Percentiles rank a stretch among this genome's conserved stretches.
These are phyloP conservation scores for Rhynchotus rufescens DNA, from an alignment of 2,797 vertebrate genomes.

Conservation along the genomic window DNA sequence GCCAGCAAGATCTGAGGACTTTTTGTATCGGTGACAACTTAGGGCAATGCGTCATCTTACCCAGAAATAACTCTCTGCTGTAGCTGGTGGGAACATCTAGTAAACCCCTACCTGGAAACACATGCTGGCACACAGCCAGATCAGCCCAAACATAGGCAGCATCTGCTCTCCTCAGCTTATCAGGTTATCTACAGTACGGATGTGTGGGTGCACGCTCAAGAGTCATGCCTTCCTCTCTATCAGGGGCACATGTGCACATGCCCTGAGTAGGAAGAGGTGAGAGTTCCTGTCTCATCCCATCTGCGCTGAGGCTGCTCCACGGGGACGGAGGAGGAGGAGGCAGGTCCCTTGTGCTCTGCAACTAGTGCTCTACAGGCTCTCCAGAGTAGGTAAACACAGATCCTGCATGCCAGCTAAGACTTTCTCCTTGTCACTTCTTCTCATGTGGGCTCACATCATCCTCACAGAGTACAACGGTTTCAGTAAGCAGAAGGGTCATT, in stretches of 20 bases:
- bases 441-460: not conserved
- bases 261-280: not conserved
- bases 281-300: not conserved
- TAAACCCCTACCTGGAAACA: not conserved
- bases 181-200: accelerated
- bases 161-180: not conserved
- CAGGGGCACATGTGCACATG: not conserved
- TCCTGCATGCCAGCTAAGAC: not conserved
- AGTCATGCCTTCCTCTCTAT: not conserved
- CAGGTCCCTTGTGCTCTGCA: not conserved
- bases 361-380: not conserved
- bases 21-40: not conserved
- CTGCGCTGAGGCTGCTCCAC: not conserved
- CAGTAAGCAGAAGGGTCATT: not conserved
- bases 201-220: not conserved
- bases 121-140: not conserved
- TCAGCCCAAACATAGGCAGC: not conserved
- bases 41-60: not conserved
- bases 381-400: not conserved
- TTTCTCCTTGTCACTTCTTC: not conserved
- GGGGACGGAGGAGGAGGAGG: not conserved
- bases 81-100: not conserved
- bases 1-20: not conserved
- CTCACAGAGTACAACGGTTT: not conserved
- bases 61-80: not conserved